A percentile compares a stretch with the other conserved stretches of the same genome.
phyloP scores from a whole-genome alignment of 2,888 invertebrate genomes.

The Ichneumoninae sp. region DNA sequence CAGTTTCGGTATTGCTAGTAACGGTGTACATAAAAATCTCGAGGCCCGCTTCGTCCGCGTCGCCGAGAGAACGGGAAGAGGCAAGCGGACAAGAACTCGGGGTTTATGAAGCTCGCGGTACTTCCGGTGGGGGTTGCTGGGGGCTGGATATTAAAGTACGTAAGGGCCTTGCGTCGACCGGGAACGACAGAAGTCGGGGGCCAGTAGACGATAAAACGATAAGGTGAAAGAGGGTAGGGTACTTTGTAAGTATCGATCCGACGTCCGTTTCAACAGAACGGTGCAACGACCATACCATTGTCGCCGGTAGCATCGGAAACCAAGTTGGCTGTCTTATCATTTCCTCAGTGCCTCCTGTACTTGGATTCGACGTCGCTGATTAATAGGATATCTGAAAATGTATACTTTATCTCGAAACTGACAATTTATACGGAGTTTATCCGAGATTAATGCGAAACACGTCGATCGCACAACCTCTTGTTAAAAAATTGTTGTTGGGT shows the following conservation, averaged over 20 bases:
- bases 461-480: not conserved
- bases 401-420: not conserved
- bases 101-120: constrained; percentile 54
- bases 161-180: constrained; percentile 12
- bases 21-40: constrained; percentile 43
- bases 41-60: constrained; percentile 25
- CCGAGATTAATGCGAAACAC: not conserved
- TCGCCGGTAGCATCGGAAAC: constrained; percentile 8
- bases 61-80: constrained; percentile 12
- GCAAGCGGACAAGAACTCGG: constrained; percentile 21
- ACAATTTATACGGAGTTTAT: not conserved
- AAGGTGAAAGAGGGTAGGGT: constrained; percentile 49
- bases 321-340: constrained; percentile 15
- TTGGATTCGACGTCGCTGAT: not conserved
- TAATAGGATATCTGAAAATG: not conserved
- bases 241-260: constrained; percentile 62
- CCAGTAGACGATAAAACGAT: constrained; percentile 53
- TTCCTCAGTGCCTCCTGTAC: not conserved
- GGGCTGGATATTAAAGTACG: constrained; percentile 57
- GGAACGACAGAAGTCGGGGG: constrained; percentile 29
- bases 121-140: constrained; percentile 39
- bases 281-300: constrained; percentile 28
- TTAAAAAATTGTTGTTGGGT: not conserved
- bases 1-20: constrained; percentile 27
- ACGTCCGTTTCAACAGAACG: constrained; percentile 2